Evolutionary conservation across 2,888 invertebrate genomes (phyloP).

Genomic region (Drosophila koepferae): DNA sequence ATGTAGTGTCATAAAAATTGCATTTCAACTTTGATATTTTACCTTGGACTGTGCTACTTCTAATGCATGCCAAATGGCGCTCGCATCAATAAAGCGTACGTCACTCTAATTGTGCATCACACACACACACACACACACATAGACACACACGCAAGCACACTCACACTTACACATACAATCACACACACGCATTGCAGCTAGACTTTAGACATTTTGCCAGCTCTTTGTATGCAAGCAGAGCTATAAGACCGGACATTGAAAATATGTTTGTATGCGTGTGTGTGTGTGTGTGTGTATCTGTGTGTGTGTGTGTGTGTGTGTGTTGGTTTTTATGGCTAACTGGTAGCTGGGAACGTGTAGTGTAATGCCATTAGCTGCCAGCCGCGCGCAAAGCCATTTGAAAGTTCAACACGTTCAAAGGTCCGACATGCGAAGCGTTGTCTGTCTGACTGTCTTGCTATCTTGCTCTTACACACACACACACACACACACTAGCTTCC

Average conservation of each 20-base stretch:
- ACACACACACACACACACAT: conserved; percentile 9
- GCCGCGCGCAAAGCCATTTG: conserved; percentile 80
- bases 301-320: neutral
- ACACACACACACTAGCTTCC: neutral
- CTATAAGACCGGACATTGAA: conserved; percentile 13
- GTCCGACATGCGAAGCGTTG: conserved; percentile 69
- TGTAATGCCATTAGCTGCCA: conserved; percentile 79
- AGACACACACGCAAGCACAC: neutral
- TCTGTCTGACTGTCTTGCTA: neutral
- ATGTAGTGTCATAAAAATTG: conserved; percentile 55
- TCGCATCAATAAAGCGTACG: conserved; percentile 79
- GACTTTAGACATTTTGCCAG: conserved; percentile 47
- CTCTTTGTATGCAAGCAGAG: conserved; percentile 58
- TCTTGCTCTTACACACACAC: conserved; percentile 11
- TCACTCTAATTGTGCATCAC: conserved; percentile 74
- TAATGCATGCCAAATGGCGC: conserved; percentile 77
- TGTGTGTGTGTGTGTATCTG: neutral
- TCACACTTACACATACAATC: neutral
- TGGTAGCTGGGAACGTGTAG: conserved; percentile 52
- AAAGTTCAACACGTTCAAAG: conserved; percentile 81
- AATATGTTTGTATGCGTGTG: conserved; percentile 9
- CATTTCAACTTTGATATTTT: conserved; percentile 78
- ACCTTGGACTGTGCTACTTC: conserved; percentile 67
- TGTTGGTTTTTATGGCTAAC: conserved; percentile 29
- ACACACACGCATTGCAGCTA: conserved; percentile 32